phyloP scores from a whole-genome alignment of 1,140 invertebrate genomes.

The Drosophila subpulchrella region DNA sequence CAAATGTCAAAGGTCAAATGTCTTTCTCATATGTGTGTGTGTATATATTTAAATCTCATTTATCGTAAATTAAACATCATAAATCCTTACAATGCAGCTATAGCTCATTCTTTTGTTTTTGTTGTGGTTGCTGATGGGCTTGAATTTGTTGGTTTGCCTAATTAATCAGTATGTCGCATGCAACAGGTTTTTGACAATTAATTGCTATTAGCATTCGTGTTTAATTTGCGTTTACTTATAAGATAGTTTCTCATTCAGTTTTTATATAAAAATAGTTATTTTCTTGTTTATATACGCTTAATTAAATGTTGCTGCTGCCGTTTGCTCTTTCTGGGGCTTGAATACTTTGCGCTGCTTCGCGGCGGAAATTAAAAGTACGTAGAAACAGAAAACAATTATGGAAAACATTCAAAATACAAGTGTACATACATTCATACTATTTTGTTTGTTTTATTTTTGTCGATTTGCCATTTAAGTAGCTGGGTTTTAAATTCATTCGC shows the following conservation, averaged over 20 bases:
- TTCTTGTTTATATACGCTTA: conserved; percentile 76
- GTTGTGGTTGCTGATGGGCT: conserved; percentile 18
- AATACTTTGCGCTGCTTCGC: conserved; percentile 62
- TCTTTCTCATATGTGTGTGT: conserved; percentile 60
- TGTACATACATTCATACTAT: conserved; percentile 29
- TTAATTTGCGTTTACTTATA: conserved; percentile 73
- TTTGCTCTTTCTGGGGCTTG: conserved; percentile 49
- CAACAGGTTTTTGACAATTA: conserved; percentile 58
- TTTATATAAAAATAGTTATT: conserved; percentile 80
- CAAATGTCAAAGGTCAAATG: conserved; percentile 9
- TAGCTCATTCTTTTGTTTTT: conserved; percentile 34
- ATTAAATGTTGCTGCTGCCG: conserved; percentile 81
- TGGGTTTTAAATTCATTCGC: conserved; percentile 58
- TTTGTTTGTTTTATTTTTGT: conserved; percentile 25
- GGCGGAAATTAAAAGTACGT: conserved; percentile 26
- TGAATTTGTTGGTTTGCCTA: conserved; percentile 11
- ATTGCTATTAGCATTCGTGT: conserved; percentile 53
- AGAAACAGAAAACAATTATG: conserved; percentile 26
- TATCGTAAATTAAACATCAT: conserved; percentile 78
- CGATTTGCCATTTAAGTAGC: conserved; percentile 34
- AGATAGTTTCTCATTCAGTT: conserved; percentile 45
- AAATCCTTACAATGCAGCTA: conserved; percentile 71
- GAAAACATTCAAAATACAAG: conserved; percentile 34
- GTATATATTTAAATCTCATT: conserved; percentile 79
- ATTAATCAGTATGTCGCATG: conserved; percentile 33